Conservation (phyloP, 2,113 vertebrate species). For the Montifringilla adamsi region DNA sequence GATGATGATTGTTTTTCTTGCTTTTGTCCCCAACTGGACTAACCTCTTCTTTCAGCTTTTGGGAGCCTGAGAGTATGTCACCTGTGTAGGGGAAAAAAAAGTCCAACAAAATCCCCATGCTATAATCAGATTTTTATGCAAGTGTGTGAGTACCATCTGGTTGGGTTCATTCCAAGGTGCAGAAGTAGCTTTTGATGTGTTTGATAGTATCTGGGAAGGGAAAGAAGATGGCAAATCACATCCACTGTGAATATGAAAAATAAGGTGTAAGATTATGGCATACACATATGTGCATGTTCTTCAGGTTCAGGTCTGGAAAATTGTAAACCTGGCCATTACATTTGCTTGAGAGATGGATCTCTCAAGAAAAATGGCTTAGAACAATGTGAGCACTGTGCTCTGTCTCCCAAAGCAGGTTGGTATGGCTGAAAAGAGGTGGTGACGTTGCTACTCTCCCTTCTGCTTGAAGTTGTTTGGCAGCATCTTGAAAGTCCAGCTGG, state of each 20-base stretch:
- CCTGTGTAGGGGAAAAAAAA: background rate
- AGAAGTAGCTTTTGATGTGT: background rate
- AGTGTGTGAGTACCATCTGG: background rate
- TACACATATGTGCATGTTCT: background rate
- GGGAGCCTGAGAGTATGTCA: background rate
- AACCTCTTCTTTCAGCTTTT: background rate
- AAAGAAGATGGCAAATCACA: background rate
- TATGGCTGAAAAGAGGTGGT: background rate
- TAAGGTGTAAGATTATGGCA: background rate
- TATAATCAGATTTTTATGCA: background rate
- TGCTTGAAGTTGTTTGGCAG: rapidly evolving
- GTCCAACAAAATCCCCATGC: rapidly evolving
- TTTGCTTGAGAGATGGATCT: background rate
- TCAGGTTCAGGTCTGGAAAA: background rate
- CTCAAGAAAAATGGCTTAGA: too few species aligned
- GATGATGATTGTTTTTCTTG: background rate
- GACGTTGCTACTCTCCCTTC: rapidly evolving
- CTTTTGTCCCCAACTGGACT: background rate
- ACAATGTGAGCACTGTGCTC: rapidly evolving
- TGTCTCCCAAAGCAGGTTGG: rapidly evolving
- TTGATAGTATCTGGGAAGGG: background rate
- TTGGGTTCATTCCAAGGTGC: background rate
- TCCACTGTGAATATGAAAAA: background rate
- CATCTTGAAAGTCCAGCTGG: background rate
- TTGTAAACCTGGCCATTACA: background rate